Evolutionary conservation across 2,113 vertebrate species (phyloP).

Genomic region (Condylura cristata): DNA sequence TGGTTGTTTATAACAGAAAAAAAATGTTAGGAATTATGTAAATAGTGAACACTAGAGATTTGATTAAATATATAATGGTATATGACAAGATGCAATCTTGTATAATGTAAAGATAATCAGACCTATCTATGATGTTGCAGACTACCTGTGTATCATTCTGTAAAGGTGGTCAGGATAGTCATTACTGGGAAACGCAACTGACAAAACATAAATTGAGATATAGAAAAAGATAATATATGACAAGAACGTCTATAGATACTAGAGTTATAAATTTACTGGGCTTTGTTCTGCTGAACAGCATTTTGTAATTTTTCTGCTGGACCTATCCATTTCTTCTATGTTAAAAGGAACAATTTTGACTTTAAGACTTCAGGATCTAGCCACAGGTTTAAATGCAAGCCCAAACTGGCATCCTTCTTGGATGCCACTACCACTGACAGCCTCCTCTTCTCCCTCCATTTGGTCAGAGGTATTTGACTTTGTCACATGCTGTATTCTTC

Average conservation of each 20-base stretch:
- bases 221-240: background rate
- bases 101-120: background rate
- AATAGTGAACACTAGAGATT: background rate
- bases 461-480: background rate
- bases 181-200: background rate
- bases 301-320: conserved; percentile 15
- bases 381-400: background rate
- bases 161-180: background rate
- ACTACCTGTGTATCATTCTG: background rate
- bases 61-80: background rate
- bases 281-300: background rate
- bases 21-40: background rate
- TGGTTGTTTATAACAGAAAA: background rate
- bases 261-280: background rate
- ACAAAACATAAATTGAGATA: background rate
- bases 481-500: background rate
- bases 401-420: background rate
- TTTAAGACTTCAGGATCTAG: background rate
- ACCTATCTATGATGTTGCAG: background rate
- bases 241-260: background rate
- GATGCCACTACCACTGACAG: background rate
- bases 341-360: background rate
- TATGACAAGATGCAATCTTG: background rate
- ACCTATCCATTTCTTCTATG: background rate
- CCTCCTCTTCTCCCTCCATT: background rate